Evolutionary conservation across 2,113 vertebrate species (phyloP).

Genomic region (Apodemus speciosus): DNA sequence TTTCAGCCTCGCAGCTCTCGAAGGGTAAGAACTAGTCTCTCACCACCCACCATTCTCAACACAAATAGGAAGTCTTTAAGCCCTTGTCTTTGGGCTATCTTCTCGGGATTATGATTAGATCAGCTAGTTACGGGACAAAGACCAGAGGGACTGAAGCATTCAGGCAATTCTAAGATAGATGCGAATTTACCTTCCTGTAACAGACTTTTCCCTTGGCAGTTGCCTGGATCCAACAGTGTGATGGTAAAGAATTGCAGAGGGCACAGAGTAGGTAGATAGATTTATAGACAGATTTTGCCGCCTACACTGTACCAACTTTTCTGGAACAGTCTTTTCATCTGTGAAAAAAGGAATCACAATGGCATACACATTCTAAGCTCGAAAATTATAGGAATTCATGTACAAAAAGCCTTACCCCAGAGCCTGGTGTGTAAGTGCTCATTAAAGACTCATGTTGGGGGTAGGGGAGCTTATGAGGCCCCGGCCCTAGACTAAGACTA

Average conservation of each 20-base stretch:
- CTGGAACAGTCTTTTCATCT: neutral
- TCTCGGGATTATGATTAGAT: neutral
- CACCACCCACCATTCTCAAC: neutral
- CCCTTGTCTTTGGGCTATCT: neutral
- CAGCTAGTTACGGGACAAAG: neutral
- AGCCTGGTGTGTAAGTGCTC: neutral
- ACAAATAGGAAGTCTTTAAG: neutral
- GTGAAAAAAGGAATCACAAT: neutral
- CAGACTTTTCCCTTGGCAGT: neutral
- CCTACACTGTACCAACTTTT: neutral
- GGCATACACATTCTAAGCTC: neutral
- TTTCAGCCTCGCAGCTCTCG: conserved; percentile 19
- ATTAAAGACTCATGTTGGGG: neutral
- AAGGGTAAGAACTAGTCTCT: neutral
- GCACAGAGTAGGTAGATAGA: neutral
- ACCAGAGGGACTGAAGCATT: neutral
- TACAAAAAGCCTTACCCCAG: neutral
- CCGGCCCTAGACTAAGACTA: neutral
- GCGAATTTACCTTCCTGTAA: conserved; percentile 4
- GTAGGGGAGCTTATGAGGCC: neutral
- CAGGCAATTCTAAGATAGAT: neutral
- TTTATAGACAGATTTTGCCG: neutral
- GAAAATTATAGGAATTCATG: neutral
- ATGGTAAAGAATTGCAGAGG: neutral
- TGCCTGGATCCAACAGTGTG: neutral